Base-by-base conservation (phyloP, 2,888 invertebrate species). In the Sphaeridia pumilis region DNA sequence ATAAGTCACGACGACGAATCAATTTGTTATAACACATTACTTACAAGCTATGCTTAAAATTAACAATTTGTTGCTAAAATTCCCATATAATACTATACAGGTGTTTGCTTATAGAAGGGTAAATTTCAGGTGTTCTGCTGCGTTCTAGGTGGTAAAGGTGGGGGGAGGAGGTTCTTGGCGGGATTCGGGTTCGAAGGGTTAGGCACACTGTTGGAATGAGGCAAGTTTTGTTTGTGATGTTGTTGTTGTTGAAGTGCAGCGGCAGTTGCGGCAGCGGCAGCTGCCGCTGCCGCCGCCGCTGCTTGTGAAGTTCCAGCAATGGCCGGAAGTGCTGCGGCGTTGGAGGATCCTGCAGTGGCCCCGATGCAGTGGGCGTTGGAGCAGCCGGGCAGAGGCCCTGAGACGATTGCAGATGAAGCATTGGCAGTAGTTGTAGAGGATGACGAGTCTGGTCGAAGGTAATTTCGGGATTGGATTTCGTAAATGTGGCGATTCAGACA, bases 131-230 rank as follows among this genome's bases (percentile, higher is more conserved):
- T 14, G 21, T 22, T 7, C 20, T 55, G 57, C 49, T 49, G 42
- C 27, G 56, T 46, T 49, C 58, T 54, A 41, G 58, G 60, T 47
- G 58, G 53, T 36, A 49, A 57, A 45, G 51, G 53, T 22, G 49
- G 58, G 47, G 48, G 58, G 38, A 50, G 58, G 42, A 54, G 50
- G 24, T 50, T 55, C 46, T 55, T 60, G 34, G 57, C 44, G n/a
- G n/a, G n/a, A n/a, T n/a, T n/a, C 31, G 58, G 51, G 36, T 55
- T 51, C 22, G 59, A 56, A 28, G 65, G 60, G 51, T 61, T 62
- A 59, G 65, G 65, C 60, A 65, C 65, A 58, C 60, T 61, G 56
- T 65, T 65, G 56, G 65, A 65, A 63, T 63, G 65, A 60, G 65
- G 64, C 59, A 65, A 41, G 44, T 52, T 58, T 47, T 58, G 58